Conservation (phyloP, 1,140 invertebrate genomes). For the Drosophila rufa region DNA sequence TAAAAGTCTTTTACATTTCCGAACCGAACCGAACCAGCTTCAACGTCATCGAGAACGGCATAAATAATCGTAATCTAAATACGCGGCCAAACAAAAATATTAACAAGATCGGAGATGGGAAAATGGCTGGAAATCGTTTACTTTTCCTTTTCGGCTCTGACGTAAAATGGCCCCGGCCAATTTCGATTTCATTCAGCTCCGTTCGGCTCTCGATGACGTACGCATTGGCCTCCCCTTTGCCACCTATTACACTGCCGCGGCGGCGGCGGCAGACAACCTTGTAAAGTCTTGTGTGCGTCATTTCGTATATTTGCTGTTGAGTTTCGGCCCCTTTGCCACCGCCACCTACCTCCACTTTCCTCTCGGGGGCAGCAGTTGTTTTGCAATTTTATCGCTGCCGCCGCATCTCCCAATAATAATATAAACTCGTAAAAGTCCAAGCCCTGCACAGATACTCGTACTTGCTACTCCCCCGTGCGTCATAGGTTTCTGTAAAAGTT, state of each 20-base stretch:
- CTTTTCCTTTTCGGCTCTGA: slow-evolving; percentile 40
- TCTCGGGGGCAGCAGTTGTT: slow-evolving; percentile 35
- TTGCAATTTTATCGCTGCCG: slow-evolving; percentile 61
- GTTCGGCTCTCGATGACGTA: slow-evolving; percentile 68
- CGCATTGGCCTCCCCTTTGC: slow-evolving; percentile 35
- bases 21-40: background rate
- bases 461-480: slow-evolving; percentile 33
- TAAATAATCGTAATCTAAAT: slow-evolving; percentile 76
- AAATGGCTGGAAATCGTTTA: slow-evolving; percentile 50
- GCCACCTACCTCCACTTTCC: slow-evolving; percentile 23
- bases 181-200: slow-evolving; percentile 74
- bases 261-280: slow-evolving; percentile 61
- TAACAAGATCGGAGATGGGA: slow-evolving; percentile 38
- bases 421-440: slow-evolving; percentile 44
- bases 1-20: slow-evolving; percentile 44
- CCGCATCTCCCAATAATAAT: slow-evolving; percentile 45
- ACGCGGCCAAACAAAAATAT: slow-evolving; percentile 51
- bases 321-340: slow-evolving; percentile 21
- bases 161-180: slow-evolving; percentile 48
- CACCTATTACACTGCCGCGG: slow-evolving; percentile 48
- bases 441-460: slow-evolving; percentile 34
- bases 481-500: slow-evolving; percentile 40
- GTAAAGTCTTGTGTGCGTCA: slow-evolving; percentile 78
- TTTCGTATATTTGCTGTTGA: slow-evolving; percentile 39
- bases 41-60: slow-evolving; percentile 63